Base-by-base conservation (phyloP, 2,888 invertebrate species). In the Mylabris sibirica region DNA sequence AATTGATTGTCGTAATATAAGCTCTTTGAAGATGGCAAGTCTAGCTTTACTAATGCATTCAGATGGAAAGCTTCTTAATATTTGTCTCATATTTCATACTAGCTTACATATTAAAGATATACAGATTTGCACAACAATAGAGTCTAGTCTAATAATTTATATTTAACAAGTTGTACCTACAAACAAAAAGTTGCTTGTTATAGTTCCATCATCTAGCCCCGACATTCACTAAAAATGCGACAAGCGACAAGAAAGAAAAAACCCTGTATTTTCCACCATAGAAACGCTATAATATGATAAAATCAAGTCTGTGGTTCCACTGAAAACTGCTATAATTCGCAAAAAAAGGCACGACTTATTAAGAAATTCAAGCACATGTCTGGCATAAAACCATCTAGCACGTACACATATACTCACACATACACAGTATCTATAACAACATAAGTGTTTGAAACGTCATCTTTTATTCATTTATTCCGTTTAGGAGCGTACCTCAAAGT, bases 381-480 rank as follows among this genome's bases (percentile, higher is more conserved):
- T 14, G 20, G 12, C 6, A 24, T 57, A 24, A 57, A 57, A 24
- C 57, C 24, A 14, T 24, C 20, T 24, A 22, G 24, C 57, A 57
- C 57, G 57, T 57, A 57, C 24, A 57, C 24, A 57, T 20, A 9
- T 22, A 57, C 57, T 22, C 22, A 57, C 24, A 57, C 24, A 57
- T 20, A 9, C 3, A 24, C 14, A 57, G 2, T 57, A 57, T 53
- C 53, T 53, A 53, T 53, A 17, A 53, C 53, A 53, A 24, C 57
- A 57, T 57, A 57, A 57, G 57, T 57, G 57, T 24, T 57, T 24
- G 57, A 57, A 57, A 22, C 12, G 24, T 24, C 24, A 57, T 57
- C 24, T 57, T 57, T 57, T 57, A 57, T 57, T 57, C 57, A 57
- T 57, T 57, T 57, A 14, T 57, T 24, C 24, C 12, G 12, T 49